Percentiles rank a stretch among this genome's conserved stretches.
Conservation (phyloP, 2,797 vertebrate genomes). For the Epinephelus awoara region DNA sequence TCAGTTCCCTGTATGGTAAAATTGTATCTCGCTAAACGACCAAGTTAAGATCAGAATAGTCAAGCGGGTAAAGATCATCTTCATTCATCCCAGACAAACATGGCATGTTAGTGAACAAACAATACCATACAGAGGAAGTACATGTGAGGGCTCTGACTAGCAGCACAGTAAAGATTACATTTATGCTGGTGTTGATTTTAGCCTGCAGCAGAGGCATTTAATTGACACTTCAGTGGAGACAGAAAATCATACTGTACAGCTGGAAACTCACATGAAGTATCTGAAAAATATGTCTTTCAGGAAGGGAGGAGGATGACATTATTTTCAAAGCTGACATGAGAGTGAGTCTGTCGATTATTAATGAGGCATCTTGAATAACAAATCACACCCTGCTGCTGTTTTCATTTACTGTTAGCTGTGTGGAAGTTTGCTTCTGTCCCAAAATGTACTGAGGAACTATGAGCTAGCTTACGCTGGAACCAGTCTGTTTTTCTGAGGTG, state of each 20-base stretch:
- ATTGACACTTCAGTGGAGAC: constrained; percentile 31
- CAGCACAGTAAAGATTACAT: not conserved
- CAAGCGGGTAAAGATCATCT: too few species aligned
- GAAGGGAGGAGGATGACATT: not conserved
- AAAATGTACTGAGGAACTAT: not conserved
- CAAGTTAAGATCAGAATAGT: too few species aligned
- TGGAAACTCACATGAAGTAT: constrained; percentile 11
- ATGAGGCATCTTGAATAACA: constrained; percentile 20
- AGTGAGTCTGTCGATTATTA: constrained; percentile 10
- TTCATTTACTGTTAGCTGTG: not conserved
- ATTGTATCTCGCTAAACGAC: too few species aligned
- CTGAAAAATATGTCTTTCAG: constrained; percentile 2
- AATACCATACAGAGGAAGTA: not conserved
- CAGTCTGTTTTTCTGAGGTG: not conserved
- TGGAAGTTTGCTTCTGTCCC: not conserved
- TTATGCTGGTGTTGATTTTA: constrained; percentile 25
- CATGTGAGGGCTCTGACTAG: not conserved
- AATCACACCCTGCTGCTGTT: not conserved
- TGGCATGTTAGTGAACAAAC: too few species aligned
- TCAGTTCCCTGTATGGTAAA: not conserved
- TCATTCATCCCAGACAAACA: too few species aligned
- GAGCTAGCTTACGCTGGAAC: not conserved
- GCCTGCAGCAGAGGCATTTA: constrained; percentile 18
- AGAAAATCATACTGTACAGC: constrained; percentile 21
- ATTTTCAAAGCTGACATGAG: constrained; percentile 10